These are phyloP conservation scores for Lepus americanus DNA, from an alignment of 2,113 vertebrate species.

Conservation along the genomic window DNA sequence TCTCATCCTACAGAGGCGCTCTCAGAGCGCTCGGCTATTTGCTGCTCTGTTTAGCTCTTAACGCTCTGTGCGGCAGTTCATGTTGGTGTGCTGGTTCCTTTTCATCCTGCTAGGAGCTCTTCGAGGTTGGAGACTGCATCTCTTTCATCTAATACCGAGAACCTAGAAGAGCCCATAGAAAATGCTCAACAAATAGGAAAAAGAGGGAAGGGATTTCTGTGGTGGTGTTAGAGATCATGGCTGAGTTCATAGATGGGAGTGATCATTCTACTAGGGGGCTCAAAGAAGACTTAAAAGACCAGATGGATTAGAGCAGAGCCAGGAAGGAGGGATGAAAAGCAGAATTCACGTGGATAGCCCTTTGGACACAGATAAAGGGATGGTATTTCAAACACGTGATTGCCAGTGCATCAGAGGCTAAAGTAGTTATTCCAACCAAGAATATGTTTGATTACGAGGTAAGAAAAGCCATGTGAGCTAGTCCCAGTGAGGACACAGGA, in stretches of 20 bases:
- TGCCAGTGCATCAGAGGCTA: background rate
- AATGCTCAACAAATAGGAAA: background rate
- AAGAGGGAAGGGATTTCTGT: background rate
- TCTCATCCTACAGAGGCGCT: background rate
- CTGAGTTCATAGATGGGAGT: background rate
- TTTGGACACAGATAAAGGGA: background rate
- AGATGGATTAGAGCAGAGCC: background rate
- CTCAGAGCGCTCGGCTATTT: background rate
- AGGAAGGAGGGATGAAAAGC: background rate
- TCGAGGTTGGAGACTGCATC: background rate
- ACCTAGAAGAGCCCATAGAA: background rate
- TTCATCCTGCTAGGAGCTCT: background rate
- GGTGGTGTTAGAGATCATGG: background rate
- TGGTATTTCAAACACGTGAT: background rate
- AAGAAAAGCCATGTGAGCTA: background rate
- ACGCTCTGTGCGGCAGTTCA: background rate
- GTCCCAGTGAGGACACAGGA: background rate
- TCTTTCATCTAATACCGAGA: background rate
- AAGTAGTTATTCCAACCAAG: background rate
- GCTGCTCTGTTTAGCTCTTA: slow-evolving; percentile 3
- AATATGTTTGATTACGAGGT: background rate
- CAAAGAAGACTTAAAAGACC: background rate
- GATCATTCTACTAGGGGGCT: background rate
- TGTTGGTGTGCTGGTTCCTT: background rate
- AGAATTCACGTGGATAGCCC: background rate